These are phyloP conservation scores for Macroteleia sp. DNA, from an alignment of 2,888 invertebrate genomes.

Conservation along the genomic window DNA sequence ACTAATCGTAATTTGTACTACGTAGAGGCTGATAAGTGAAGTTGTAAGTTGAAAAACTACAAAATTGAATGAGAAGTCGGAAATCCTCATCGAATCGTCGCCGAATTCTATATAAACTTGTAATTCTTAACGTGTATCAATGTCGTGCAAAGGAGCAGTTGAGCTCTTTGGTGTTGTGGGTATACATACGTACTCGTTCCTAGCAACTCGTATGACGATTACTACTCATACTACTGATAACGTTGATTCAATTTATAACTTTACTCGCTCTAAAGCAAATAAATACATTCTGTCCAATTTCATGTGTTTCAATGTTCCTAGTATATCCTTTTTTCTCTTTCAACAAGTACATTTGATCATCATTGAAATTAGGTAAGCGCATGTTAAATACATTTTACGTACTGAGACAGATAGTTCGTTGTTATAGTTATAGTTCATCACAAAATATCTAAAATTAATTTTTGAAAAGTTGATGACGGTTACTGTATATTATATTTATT, in stretches of 20 bases:
- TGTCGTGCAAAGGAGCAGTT: conserved; percentile 82
- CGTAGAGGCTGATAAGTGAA: too few relatives aligned
- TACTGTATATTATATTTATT: too few relatives aligned
- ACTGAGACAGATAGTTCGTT: too few relatives aligned
- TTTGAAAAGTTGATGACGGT: too few relatives aligned
- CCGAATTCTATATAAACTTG: conserved; percentile 74
- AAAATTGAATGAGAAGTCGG: not conserved
- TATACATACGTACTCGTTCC: conserved; percentile 84
- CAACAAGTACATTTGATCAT: too few relatives aligned
- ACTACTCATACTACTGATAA: conserved; percentile 83
- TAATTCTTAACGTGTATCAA: conserved; percentile 82
- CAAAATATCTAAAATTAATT: too few relatives aligned
- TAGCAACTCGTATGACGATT: conserved; percentile 83
- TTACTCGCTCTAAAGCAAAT: conserved; percentile 83
- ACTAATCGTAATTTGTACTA: too few relatives aligned
- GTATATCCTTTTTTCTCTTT: not conserved
- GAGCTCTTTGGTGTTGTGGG: conserved; percentile 84
- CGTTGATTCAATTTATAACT: conserved; percentile 83
- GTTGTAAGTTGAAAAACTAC: not conserved
- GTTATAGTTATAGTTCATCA: too few relatives aligned
- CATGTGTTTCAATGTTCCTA: conserved; percentile 27
- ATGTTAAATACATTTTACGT: too few relatives aligned
- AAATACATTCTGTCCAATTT: conserved; percentile 83
- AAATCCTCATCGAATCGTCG: conserved; percentile 37
- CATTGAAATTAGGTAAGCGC: too few relatives aligned